A percentile compares a stretch with the other conserved stretches of the same genome.
phyloP scores from a whole-genome alignment of 2,113 vertebrate genomes.

The Cariama cristata region DNA sequence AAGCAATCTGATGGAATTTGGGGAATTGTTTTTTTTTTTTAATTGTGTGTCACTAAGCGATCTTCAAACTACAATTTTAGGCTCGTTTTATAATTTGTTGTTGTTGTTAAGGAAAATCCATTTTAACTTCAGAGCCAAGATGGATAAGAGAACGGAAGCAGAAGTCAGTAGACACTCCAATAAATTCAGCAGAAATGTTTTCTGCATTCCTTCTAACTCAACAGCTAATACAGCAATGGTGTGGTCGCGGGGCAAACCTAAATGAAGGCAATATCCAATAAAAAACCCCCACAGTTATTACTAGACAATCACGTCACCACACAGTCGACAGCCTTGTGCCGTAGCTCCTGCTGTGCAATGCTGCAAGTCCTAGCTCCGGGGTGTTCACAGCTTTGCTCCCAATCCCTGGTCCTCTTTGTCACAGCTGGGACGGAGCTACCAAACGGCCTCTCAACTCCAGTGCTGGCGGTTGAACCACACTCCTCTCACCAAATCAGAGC shows the following conservation, averaged over 20 bases:
- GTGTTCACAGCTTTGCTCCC: neutral
- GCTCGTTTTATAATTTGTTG: neutral
- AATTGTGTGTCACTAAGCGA: neutral
- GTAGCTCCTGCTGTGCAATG: rapidly evolving
- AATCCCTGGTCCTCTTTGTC: neutral
- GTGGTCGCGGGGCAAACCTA: neutral
- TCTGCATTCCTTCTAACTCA: neutral
- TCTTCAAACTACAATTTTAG: neutral
- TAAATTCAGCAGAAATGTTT: neutral
- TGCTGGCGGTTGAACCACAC: rapidly evolving
- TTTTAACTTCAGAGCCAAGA: neutral
- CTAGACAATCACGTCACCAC: neutral
- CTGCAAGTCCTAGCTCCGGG: neutral
- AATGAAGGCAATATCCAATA: neutral
- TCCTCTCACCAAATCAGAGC: neutral
- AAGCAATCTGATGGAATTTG: neutral
- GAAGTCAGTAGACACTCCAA: neutral
- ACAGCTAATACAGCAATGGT: neutral
- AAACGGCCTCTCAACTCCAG: neutral
- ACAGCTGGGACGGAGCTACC: neutral
- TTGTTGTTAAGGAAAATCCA: neutral
- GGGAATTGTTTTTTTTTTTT: neutral
- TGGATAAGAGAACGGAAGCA: neutral
- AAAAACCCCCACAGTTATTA: neutral
- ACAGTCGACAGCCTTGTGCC: too few species aligned